A percentile compares a stretch with the other conserved stretches of the same genome.
Conservation (phyloP, 1,140 invertebrate species). For the Drosophila pseudoananassae region DNA sequence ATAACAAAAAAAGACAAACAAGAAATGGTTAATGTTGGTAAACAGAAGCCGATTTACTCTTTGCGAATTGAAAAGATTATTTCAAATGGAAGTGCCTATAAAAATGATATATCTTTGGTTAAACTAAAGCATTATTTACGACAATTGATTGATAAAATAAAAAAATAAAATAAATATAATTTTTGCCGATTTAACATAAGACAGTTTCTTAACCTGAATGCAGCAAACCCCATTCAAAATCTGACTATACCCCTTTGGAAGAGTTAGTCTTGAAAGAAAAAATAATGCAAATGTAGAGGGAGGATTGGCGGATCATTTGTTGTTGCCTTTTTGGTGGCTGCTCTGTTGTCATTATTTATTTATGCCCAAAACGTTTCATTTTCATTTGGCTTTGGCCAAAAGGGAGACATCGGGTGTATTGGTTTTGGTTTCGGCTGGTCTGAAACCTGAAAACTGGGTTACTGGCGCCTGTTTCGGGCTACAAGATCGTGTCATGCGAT, state of each 20-base stretch:
- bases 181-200: background rate
- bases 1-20: constrained; percentile 32
- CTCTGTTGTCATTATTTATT: constrained; percentile 77
- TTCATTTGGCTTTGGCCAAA: constrained; percentile 74
- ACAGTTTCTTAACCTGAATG: background rate
- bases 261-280: constrained; percentile 2
- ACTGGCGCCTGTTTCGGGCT: constrained; percentile 82
- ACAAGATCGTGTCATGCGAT: constrained; percentile 82
- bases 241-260: constrained; percentile 14
- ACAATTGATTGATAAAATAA: too few species aligned
- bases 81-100: background rate
- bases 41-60: constrained; percentile 47
- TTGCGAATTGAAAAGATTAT: constrained; percentile 1
- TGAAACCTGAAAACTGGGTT: constrained; percentile 78
- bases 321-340: constrained; percentile 73
- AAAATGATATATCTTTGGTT: too few species aligned
- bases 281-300: constrained; percentile 60
- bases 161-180: background rate
- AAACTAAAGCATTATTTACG: too few species aligned
- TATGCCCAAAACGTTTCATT: constrained; percentile 80
- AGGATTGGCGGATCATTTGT: constrained; percentile 64
- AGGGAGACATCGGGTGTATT: constrained; percentile 59
- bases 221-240: background rate
- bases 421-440: constrained; percentile 41
- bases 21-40: constrained; percentile 21